Evolutionary conservation across 2,797 vertebrate genomes (phyloP).

Genomic region (Myiotriccus ornatus): DNA sequence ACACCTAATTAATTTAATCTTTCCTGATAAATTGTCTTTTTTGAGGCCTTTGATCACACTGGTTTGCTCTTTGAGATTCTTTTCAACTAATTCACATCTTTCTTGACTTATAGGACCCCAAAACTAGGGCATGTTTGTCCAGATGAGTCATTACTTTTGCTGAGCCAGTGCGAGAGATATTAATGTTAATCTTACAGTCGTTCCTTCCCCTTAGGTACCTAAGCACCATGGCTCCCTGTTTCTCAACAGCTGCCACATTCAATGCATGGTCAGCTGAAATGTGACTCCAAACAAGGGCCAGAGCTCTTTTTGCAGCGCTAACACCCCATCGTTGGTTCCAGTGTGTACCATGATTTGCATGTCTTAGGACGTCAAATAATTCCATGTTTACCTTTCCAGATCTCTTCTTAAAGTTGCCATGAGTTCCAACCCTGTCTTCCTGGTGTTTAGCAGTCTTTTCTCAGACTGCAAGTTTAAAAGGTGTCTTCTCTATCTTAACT

Average conservation of each 20-base stretch:
- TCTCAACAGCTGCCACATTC: neutral
- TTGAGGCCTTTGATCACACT: neutral
- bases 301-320: neutral
- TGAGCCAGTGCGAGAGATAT: neutral
- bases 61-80: neutral
- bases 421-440: neutral
- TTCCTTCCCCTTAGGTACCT: neutral
- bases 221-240: neutral
- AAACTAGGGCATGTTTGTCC: neutral
- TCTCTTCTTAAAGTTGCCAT: neutral
- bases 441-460: neutral
- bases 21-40: neutral
- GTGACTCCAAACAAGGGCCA: neutral
- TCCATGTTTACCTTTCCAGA: neutral
- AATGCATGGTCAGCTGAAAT: accelerated
- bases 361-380: neutral
- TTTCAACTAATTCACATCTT: neutral
- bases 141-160: neutral
- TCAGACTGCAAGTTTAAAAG: neutral
- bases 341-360: neutral
- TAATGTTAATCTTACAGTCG: neutral
- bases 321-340: neutral
- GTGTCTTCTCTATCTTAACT: neutral
- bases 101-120: neutral
- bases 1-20: neutral